A percentile compares a stretch with the other conserved stretches of the same genome.
Evolutionary conservation across 30 jellyfish, hydroid and myxozoan species (phyloP).

Genomic region (Cassiopea andromeda): DNA sequence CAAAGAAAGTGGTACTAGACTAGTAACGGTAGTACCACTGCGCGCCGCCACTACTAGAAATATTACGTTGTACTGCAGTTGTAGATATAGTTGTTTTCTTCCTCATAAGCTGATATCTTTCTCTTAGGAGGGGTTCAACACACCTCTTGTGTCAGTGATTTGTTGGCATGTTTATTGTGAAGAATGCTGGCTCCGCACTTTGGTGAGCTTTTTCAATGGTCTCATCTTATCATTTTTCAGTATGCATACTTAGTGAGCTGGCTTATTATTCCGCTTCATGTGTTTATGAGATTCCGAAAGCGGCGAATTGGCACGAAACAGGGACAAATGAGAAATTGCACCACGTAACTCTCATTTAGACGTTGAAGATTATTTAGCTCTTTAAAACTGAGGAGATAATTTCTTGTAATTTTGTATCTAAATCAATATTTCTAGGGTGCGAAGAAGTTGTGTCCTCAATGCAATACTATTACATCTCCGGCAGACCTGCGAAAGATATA

Average conservation of each 20-base stretch:
- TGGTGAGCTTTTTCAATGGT: slow-evolving; percentile 32
- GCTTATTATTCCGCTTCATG: no score
- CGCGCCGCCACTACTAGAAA: no score
- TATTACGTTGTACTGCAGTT: no score
- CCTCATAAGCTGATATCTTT: not conserved
- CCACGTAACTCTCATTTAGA: not conserved
- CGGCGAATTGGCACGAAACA: no score
- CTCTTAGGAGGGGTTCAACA: slow-evolving; percentile 72
- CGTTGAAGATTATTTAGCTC: not conserved
- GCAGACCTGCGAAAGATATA: slow-evolving; percentile 83
- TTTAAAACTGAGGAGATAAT: not conserved
- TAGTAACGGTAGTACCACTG: no score
- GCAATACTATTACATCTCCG: slow-evolving; percentile 87
- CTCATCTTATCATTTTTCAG: not conserved
- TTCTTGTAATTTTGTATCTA: not conserved
- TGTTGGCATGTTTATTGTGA: slow-evolving; percentile 98
- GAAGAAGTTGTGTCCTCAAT: slow-evolving; percentile 94
- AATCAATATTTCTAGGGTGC: slow-evolving; percentile 70
- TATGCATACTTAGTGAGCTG: not conserved
- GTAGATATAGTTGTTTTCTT: not conserved
- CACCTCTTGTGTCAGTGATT: slow-evolving; percentile 86
- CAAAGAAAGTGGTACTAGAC: no score
- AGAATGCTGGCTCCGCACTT: slow-evolving; percentile 96
- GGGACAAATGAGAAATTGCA: no score
- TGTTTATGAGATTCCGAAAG: no score